These are phyloP conservation scores for Thelohanellus kitauei DNA, from an alignment of 30 jellyfish, hydroid and myxozoan species.

Conservation along the genomic window DNA sequence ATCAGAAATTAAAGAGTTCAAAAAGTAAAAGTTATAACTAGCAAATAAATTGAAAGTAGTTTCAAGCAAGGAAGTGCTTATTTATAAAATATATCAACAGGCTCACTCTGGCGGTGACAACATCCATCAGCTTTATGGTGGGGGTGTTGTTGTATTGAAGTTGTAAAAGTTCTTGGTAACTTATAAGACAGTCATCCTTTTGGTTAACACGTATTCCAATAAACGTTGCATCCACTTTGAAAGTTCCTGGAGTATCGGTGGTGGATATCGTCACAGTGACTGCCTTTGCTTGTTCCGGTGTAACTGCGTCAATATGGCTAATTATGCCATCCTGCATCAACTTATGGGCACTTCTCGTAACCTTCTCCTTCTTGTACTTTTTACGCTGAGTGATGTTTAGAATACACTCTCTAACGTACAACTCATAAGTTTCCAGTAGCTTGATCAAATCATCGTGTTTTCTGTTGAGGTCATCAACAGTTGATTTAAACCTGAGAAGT, in stretches of 20 bases:
- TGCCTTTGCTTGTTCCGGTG: not conserved
- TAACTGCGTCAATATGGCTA: not conserved
- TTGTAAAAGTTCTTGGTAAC: constrained; percentile 37
- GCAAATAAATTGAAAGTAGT: too few relatives aligned
- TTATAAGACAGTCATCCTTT: not conserved
- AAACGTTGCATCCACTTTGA: not conserved
- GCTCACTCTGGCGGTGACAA: constrained; percentile 57
- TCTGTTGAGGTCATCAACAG: not conserved
- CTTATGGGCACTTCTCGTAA: not conserved
- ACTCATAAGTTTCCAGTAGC: not conserved
- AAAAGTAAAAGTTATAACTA: too few relatives aligned
- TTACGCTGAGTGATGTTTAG: too few relatives aligned
- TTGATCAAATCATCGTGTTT: not conserved
- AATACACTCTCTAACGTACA: not conserved
- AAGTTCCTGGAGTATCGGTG: not conserved
- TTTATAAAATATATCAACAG: constrained; percentile 29
- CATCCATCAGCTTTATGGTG: constrained; percentile 75
- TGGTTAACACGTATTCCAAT: not conserved
- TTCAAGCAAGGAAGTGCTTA: constrained; percentile 38
- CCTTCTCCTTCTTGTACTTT: not conserved
- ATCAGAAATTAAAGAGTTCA: too few relatives aligned
- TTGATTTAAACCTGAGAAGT: not conserved
- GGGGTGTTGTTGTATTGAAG: constrained; percentile 80
- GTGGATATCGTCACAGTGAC: not conserved
- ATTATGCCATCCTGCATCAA: not conserved